These are phyloP conservation scores for Danio aesculapii DNA, from an alignment of 2,797 vertebrate genomes.

Conservation along the genomic window DNA sequence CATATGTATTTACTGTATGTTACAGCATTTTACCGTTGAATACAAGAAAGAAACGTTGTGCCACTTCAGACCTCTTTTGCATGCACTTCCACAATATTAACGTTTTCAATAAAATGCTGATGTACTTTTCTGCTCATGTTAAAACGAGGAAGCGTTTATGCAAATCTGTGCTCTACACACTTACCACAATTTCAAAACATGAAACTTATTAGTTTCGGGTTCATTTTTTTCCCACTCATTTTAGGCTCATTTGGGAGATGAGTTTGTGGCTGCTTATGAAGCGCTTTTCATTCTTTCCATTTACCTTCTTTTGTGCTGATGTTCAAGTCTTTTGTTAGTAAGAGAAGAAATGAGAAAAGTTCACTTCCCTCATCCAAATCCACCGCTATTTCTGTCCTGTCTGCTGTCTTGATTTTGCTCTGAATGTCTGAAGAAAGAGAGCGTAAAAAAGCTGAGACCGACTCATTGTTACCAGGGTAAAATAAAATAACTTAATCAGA, in stretches of 20 bases:
- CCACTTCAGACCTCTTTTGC: neutral
- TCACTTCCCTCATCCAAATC: slow-evolving; percentile 28
- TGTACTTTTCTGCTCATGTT: neutral
- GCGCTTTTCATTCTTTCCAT: slow-evolving; percentile 2
- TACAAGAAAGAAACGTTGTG: neutral
- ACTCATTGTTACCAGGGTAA: no score
- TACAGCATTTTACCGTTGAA: neutral
- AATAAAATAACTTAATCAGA: no score
- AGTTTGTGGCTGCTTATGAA: slow-evolving; percentile 30
- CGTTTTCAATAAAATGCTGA: slow-evolving; percentile 19
- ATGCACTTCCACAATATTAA: neutral
- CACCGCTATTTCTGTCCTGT: slow-evolving; percentile 23
- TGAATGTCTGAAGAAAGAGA: neutral
- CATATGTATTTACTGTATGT: neutral
- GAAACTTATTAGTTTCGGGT: slow-evolving; percentile 26
- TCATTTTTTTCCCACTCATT: neutral
- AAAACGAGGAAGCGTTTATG: slow-evolving; percentile 37
- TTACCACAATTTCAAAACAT: slow-evolving; percentile 11
- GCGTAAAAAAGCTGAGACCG: neutral
- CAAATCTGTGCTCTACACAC: slow-evolving; percentile 16
- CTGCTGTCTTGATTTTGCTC: neutral
- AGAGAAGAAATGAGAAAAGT: slow-evolving; percentile 10
- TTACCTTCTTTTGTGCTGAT: slow-evolving; percentile 3
- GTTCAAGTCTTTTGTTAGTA: neutral
- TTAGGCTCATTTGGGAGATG: neutral